phyloP scores from a whole-genome alignment of 2,113 vertebrate genomes.

The Phyllostomus hastatus region DNA sequence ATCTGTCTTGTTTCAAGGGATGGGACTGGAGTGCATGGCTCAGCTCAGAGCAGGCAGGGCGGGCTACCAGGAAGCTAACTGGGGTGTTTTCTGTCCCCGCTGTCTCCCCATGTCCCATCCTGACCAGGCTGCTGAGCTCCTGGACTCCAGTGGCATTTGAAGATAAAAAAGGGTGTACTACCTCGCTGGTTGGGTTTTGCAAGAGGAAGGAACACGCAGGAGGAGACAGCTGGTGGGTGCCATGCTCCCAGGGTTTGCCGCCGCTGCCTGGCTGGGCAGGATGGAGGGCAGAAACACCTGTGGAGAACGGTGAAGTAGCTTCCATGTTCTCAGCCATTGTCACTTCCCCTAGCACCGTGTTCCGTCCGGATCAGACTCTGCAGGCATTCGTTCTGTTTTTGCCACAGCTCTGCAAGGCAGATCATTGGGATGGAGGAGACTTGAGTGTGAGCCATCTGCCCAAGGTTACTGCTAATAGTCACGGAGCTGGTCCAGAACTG shows the following conservation, averaged over 20 bases:
- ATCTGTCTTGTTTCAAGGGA: neutral
- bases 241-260: neutral
- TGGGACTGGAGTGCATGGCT: neutral
- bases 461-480: neutral
- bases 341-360: neutral
- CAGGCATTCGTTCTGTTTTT: neutral
- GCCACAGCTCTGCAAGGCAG: neutral
- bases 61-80: neutral
- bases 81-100: neutral
- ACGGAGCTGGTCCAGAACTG: neutral
- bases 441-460: neutral
- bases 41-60: no score
- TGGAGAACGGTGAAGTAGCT: neutral
- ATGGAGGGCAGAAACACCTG: neutral
- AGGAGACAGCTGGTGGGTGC: fast-evolving
- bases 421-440: neutral
- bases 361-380: neutral
- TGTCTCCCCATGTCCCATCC: neutral
- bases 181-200: neutral
- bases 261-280: neutral
- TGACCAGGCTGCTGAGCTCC: neutral
- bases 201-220: neutral
- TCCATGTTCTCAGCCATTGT: neutral
- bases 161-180: neutral
- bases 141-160: neutral